Conservation (phyloP, 2,797 vertebrate genomes). For the Argentina silus region DNA sequence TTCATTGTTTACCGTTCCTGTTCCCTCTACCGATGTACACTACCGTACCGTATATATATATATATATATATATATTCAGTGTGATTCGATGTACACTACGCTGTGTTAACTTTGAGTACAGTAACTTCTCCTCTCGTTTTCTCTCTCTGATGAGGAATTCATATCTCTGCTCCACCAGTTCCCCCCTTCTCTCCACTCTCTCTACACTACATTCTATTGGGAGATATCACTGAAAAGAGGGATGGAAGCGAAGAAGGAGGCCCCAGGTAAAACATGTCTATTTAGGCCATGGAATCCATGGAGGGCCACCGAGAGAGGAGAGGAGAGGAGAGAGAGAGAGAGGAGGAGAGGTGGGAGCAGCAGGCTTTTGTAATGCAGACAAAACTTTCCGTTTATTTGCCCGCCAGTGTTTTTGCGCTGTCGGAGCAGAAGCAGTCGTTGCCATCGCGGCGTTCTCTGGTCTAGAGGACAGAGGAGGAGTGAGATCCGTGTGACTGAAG, state of each 20-base stretch:
- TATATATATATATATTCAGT: background rate
- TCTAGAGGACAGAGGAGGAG: slow-evolving; percentile 77
- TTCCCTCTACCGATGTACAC: background rate
- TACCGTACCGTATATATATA: too few relatives aligned
- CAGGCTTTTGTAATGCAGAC: slow-evolving; percentile 55
- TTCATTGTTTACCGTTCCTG: too few relatives aligned
- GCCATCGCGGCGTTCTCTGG: slow-evolving; percentile 41
- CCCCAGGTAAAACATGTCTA: slow-evolving; percentile 81
- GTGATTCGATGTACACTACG: background rate
- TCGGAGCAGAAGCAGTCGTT: too few relatives aligned
- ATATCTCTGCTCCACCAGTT: background rate
- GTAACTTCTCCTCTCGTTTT: background rate
- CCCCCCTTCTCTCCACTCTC: background rate
- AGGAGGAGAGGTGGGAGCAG: slow-evolving; percentile 3
- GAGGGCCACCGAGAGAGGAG: slow-evolving; percentile 65
- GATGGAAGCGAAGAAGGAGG: slow-evolving; percentile 44
- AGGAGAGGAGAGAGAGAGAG: slow-evolving; percentile 73
- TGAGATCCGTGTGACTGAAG: slow-evolving; percentile 72
- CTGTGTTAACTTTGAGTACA: background rate
- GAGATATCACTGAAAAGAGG: slow-evolving; percentile 44
- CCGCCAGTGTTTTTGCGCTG: too few relatives aligned
- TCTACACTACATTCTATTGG: slow-evolving; percentile 58
- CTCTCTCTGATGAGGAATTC: background rate
- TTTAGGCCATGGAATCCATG: slow-evolving; percentile 83
- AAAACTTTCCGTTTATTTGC: slow-evolving; percentile 47